These are phyloP conservation scores for Aphidius colemani DNA, from an alignment of 2,888 invertebrate species.

Conservation along the genomic window DNA sequence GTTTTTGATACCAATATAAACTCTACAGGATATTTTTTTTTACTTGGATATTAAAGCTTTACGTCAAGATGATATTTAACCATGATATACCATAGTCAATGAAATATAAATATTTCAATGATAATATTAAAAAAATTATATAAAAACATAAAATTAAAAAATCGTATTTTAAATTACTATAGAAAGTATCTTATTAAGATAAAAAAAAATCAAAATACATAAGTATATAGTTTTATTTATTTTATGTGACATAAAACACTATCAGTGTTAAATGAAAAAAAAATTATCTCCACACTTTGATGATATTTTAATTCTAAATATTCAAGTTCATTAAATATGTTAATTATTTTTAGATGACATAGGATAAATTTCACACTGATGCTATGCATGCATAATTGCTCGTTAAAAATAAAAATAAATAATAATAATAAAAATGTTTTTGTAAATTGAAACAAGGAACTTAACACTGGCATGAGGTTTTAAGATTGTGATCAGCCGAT, in stretches of 20 bases:
- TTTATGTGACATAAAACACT: background rate
- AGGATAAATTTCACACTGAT: conserved; percentile 36
- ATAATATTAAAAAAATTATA: too few relatives aligned
- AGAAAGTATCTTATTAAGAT: too few relatives aligned
- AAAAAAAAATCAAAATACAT: too few relatives aligned
- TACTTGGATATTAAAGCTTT: too few relatives aligned
- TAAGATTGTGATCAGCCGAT: conserved; percentile 18
- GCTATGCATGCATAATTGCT: conserved; percentile 35
- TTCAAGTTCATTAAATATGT: background rate
- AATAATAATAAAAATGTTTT: conserved; percentile 5
- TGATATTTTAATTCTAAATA: conserved; percentile 1
- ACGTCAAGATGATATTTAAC: too few relatives aligned
- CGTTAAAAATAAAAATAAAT: conserved; percentile 25
- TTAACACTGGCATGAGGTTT: conserved; percentile 30
- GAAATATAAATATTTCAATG: too few relatives aligned
- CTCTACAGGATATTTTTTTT: too few relatives aligned
- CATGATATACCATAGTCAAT: too few relatives aligned
- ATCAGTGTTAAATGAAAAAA: conserved; percentile 9
- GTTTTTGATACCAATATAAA: too few relatives aligned
- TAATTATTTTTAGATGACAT: background rate
- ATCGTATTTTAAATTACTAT: too few relatives aligned
- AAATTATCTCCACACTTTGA: background rate
- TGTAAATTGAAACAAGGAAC: conserved; percentile 14
- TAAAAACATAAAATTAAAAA: too few relatives aligned
- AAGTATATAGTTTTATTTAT: background rate